Base-by-base conservation (phyloP, 2,797 vertebrate genomes). In the Cyprinodon diabolis region DNA sequence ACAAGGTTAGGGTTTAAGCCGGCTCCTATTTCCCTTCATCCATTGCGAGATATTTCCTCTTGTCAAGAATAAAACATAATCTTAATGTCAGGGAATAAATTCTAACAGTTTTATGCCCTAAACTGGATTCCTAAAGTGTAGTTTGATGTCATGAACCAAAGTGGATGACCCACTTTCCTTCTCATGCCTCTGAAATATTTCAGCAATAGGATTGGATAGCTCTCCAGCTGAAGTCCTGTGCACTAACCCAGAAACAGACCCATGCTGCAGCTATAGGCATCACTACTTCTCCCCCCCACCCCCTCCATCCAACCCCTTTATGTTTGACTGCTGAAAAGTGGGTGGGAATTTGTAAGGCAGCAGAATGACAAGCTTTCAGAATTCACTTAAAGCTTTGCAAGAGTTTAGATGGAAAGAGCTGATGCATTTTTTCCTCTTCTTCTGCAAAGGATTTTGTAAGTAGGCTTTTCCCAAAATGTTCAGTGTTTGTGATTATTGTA, bases 201-300 rank as follows among this genome's bases (percentile, higher is more conserved):
- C 91, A 88, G 91, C 91, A 93, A 91, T 90, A 86, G 90, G 91
- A 94, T 92, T 94, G 93, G 94, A 90, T 93, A 76, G 89, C 86
- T 92, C 87, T 92, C 83, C 84, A 91, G 92, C 84, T 92, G 82
- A 93, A 94, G 91, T 93, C 89, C 90, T 92, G 87, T 92, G 90
- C 90, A 92, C 90, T 91, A 93, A 93, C 93, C 92, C 92, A 94
- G 93, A 94, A 94, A 93, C 90, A 87, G 88, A 80, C 79, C 90
- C 82, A 66, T 76, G 69, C 81, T 93, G 87, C 86, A 87, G 91
- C 92, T 91, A 94, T 88, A 93, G 92, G 89, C 92, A 87, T 90
- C 83, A 83, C 80, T 82, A 80, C 85, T 75, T 79, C 58, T 49
- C 69, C 69, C 72, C 35, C 72, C 71, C 58, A 17, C 67, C 68